These are phyloP conservation scores for Dichetophora obliterata DNA, from an alignment of 2,888 invertebrate genomes.

Conservation along the genomic window DNA sequence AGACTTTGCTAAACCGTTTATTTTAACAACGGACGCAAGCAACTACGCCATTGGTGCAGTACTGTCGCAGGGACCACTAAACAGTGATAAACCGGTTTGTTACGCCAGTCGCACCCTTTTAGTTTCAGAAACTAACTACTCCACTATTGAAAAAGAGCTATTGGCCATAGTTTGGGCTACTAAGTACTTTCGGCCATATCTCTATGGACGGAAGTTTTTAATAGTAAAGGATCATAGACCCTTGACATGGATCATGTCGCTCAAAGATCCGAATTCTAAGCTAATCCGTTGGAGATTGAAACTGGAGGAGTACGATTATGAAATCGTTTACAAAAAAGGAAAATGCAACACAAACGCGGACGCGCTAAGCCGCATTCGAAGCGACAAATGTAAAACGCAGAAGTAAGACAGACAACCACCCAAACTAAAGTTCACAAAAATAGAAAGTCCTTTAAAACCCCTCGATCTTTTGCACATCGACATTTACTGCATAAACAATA, in stretches of 20 bases:
- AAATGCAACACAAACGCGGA: neutral
- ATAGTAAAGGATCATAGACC: neutral
- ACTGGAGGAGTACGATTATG: neutral
- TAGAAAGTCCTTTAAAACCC: too few relatives aligned
- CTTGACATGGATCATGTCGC: neutral
- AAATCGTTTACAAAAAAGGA: neutral
- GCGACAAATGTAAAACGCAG: too few relatives aligned
- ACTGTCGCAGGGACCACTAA: constrained; percentile 14
- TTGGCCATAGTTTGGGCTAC: too few relatives aligned
- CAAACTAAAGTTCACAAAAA: too few relatives aligned
- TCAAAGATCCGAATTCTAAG: neutral
- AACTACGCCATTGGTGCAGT: constrained; percentile 30
- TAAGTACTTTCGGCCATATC: too few relatives aligned
- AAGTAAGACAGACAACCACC: too few relatives aligned
- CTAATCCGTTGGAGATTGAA: neutral
- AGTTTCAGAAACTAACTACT: too few relatives aligned
- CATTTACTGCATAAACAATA: too few relatives aligned
- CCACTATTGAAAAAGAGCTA: too few relatives aligned
- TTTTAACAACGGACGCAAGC: constrained; percentile 28
- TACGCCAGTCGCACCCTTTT: constrained; percentile 18
- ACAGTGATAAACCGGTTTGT: constrained; percentile 13
- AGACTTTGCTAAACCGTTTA: constrained; percentile 43
- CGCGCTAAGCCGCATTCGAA: neutral
- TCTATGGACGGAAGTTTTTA: neutral
- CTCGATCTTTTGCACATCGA: too few relatives aligned